Conservation (phyloP, 2,888 invertebrate species). For the Tinea pellionella region DNA sequence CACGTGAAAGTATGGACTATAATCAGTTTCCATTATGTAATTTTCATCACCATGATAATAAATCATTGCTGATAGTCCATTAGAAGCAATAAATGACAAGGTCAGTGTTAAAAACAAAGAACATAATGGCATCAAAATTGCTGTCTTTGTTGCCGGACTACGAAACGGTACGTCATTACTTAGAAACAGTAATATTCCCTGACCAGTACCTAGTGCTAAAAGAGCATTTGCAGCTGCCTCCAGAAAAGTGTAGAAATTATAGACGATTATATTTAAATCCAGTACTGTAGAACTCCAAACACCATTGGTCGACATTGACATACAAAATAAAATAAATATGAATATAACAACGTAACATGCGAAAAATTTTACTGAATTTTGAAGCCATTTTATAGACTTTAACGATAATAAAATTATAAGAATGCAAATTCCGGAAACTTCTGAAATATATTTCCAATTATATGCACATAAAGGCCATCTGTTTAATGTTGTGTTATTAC, state of each 20-base stretch:
- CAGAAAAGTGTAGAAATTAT: conserved; percentile 24
- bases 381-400: conserved; percentile 36
- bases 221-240: conserved; percentile 31
- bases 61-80: conserved; percentile 49
- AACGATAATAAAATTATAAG: conserved; percentile 38
- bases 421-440: conserved; percentile 26
- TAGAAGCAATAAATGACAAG: conserved; percentile 37
- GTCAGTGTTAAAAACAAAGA: conserved; percentile 32
- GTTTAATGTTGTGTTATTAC: conserved; percentile 29
- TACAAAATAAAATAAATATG: conserved; percentile 37
- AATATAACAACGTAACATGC: conserved; percentile 30
- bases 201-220: conserved; percentile 40
- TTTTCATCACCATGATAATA: conserved; percentile 53
- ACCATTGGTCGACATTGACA: conserved; percentile 41
- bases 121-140: conserved; percentile 37
- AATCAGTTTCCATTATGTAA: conserved; percentile 41
- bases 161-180: conserved; percentile 44
- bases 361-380: conserved; percentile 30
- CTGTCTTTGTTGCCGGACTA: conserved; percentile 51
- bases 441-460: conserved; percentile 37
- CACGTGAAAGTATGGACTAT: conserved; percentile 31
- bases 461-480: conserved; percentile 26
- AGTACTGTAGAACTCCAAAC: conserved; percentile 43
- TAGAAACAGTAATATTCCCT: conserved; percentile 40
- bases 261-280: conserved; percentile 27